Conservation (phyloP, 2,113 vertebrate genomes). For the Geococcyx californianus region DNA sequence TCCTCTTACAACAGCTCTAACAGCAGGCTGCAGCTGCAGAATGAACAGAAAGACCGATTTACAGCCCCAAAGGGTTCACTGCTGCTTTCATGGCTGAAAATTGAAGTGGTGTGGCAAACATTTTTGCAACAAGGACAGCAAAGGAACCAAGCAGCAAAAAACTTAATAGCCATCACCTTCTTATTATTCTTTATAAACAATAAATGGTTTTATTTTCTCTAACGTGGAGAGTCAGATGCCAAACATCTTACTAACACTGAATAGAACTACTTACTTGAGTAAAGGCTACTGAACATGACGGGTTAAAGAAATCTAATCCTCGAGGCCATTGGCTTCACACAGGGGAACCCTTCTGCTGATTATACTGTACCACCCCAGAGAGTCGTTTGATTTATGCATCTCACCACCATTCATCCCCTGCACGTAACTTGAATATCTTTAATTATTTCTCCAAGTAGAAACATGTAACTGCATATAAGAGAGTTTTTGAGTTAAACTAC, state of each 20-base stretch:
- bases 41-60: neutral
- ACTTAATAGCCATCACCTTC: rapidly evolving
- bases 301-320: neutral
- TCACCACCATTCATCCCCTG: neutral
- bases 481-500: neutral
- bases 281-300: neutral
- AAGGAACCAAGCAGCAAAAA: neutral
- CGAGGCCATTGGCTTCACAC: too few species aligned
- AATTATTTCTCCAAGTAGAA: neutral
- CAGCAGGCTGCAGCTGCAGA: neutral
- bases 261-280: neutral
- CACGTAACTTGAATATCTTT: neutral
- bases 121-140: neutral
- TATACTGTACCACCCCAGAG: neutral
- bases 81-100: neutral
- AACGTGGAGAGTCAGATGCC: neutral
- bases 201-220: neutral
- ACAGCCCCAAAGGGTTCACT: neutral
- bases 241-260: neutral
- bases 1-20: neutral
- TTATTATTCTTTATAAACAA: neutral
- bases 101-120: rapidly evolving
- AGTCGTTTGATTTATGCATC: neutral
- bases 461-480: rapidly evolving
- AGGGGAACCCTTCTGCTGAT: neutral